Evolutionary conservation across 2,113 vertebrate species (phyloP).

Genomic region (Dasypus novemcinctus): DNA sequence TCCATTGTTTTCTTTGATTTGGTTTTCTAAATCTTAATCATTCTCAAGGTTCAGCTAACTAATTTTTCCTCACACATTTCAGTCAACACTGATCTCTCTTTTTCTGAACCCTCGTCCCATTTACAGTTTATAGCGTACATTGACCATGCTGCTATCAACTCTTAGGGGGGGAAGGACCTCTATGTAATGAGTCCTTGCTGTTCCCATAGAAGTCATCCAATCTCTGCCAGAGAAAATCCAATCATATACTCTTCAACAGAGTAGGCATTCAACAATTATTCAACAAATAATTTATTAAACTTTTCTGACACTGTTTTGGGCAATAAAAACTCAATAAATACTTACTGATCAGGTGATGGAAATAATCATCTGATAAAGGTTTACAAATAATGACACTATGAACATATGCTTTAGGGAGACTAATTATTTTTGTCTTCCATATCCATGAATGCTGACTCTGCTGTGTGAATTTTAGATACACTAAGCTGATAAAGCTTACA

Average conservation of each 20-base stretch:
- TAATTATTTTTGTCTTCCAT: background rate
- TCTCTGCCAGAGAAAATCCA: background rate
- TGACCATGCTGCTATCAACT: background rate
- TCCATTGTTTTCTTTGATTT: background rate
- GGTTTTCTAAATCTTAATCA: background rate
- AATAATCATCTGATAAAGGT: background rate
- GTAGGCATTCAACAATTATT: background rate
- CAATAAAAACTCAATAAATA: conserved; percentile 1
- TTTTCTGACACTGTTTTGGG: background rate
- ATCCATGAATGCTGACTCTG: background rate
- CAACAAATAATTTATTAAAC: background rate
- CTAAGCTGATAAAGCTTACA: background rate
- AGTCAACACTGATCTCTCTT: background rate
- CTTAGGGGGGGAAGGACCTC: background rate
- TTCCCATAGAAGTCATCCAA: background rate
- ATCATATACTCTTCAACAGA: background rate
- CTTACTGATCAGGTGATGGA: background rate
- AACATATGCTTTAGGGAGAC: background rate
- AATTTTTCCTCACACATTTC: background rate
- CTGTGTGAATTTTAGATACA: conserved; percentile 43
- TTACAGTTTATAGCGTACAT: background rate
- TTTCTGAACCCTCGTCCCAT: background rate
- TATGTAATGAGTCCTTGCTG: background rate
- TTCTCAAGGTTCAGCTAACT: background rate
- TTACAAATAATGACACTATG: background rate